A percentile compares a stretch with the other conserved stretches of the same genome.
Evolutionary conservation across 2,797 vertebrate species (phyloP).

Genomic region (Enteromius argenteus): DNA sequence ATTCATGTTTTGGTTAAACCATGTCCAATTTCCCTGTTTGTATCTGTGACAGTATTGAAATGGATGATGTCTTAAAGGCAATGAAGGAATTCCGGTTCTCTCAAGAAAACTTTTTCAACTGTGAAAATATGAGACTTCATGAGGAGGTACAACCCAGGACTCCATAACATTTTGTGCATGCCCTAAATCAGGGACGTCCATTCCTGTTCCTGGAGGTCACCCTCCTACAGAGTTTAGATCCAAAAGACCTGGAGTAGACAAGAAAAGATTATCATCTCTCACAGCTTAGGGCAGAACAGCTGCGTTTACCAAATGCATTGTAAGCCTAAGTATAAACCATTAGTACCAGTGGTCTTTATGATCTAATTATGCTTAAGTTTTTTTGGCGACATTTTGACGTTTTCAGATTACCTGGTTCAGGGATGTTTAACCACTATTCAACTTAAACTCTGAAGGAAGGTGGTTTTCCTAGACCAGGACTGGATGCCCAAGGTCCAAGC

Average conservation of each 20-base stretch:
- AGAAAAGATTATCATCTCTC: background rate
- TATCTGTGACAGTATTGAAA: slow-evolving; percentile 66
- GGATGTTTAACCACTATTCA: background rate
- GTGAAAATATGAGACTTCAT: slow-evolving; percentile 71
- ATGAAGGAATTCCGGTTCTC: slow-evolving; percentile 68
- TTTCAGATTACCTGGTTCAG: background rate
- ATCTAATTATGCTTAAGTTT: background rate
- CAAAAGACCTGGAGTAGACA: background rate
- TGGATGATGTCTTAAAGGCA: slow-evolving; percentile 61
- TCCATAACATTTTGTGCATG: background rate
- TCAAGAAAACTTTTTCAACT: slow-evolving; percentile 70
- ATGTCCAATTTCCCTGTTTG: slow-evolving; percentile 26
- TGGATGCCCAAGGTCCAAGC: background rate
- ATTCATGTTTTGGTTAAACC: background rate
- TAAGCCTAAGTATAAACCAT: background rate
- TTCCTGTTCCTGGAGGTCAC: background rate
- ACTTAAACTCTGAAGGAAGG: background rate
- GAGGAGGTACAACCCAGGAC: slow-evolving; percentile 68
- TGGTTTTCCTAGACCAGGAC: background rate
- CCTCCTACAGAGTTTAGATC: slow-evolving; percentile 3
- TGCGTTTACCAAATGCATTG: background rate
- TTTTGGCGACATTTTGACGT: background rate
- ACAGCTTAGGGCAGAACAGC: background rate
- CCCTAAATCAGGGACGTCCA: background rate
- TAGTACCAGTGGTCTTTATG: background rate